Base-by-base conservation (phyloP, 2,113 vertebrate genomes). In the Miniopterus natalensis region DNA sequence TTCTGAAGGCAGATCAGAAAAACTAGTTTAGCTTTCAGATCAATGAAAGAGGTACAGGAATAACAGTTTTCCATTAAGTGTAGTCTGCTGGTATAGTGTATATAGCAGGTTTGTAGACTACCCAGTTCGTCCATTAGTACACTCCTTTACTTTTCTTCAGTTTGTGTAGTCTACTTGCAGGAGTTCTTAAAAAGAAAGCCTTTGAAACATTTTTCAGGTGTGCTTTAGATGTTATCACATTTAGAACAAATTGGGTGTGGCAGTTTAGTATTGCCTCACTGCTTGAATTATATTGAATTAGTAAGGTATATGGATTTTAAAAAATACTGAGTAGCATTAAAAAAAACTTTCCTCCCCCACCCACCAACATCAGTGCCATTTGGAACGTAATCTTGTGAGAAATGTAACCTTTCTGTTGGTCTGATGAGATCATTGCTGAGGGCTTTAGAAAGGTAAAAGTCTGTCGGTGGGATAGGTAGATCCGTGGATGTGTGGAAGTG, bases 11-110 rank as follows among this genome's bases (percentile, higher is more conserved):
- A 88, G 17, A 70, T 42, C n/a, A 80, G 88, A 75, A 84, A 68
- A 90, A 71, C n/a, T 84, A 21, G 27, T 91, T 92, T 92, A 51
- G 36, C 61, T 55, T 84, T 84, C 53, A 27, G 31, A 9, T 57
- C 47, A n/a, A 4, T 89, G 70, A 57, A 71, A 78, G 68, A 84
- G 49, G 21, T 70, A 42, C 17, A 83, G 42, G 40, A 87, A 88
- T 81, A 85, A 14, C 21, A 84, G 45, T 68, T 59, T 93, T 66
- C 57, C 12, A 10, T 47, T 75, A 80, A 90, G 68, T 79, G 49
- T 40, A 53, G 57, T 86, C 5, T 70, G 5, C 15, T 94, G 42
- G 15, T 40, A 57, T 59, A 40, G 27, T 61, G 7, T 68, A 6
- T 57, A 25, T n/a, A 23, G 25, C 27, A 57, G 71, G 31, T 90